phyloP scores from a whole-genome alignment of 2,797 vertebrate species.

The Melanotaenia maccullochi region DNA sequence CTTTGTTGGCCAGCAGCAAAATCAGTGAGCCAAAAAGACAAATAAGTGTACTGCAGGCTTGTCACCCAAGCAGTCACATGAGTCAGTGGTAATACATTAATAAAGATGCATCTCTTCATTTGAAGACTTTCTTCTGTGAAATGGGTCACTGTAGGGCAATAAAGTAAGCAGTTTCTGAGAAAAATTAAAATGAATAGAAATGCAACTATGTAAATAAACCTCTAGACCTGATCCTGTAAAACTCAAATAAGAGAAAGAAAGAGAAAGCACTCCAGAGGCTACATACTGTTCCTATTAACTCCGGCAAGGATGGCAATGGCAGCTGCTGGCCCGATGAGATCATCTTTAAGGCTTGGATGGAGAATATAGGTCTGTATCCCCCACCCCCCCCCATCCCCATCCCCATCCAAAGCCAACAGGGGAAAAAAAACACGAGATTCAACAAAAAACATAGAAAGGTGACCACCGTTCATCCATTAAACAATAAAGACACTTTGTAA shows the following conservation, averaged over 20 bases:
- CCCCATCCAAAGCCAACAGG: conserved; percentile 26
- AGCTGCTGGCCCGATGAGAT: conserved; percentile 80
- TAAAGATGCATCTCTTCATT: not conserved
- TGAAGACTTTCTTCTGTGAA: conserved; percentile 4
- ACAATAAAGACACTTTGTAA: conserved; percentile 55
- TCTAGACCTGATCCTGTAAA: conserved; percentile 21
- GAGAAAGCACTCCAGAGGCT: conserved; percentile 65
- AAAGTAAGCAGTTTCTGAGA: not conserved
- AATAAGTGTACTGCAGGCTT: not conserved
- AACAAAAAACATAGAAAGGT: conserved; percentile 45
- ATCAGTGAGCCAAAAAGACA: not conserved
- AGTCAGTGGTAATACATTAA: not conserved
- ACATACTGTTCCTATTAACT: conserved; percentile 84
- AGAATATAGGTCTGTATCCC: conserved; percentile 63
- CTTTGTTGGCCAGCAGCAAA: conserved; percentile 1
- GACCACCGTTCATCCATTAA: conserved; percentile 62
- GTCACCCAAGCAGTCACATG: not conserved
- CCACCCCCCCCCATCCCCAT: not conserved
- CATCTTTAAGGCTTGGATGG: conserved; percentile 72
- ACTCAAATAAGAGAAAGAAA: conserved; percentile 33
- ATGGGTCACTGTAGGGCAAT: not conserved
- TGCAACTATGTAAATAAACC: not conserved
- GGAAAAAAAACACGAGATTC: conserved; percentile 30
- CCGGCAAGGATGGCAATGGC: conserved; percentile 72
- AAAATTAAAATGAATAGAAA: conserved; percentile 9